Base-by-base conservation (phyloP, 2,113 vertebrate genomes). In the Parus major region DNA sequence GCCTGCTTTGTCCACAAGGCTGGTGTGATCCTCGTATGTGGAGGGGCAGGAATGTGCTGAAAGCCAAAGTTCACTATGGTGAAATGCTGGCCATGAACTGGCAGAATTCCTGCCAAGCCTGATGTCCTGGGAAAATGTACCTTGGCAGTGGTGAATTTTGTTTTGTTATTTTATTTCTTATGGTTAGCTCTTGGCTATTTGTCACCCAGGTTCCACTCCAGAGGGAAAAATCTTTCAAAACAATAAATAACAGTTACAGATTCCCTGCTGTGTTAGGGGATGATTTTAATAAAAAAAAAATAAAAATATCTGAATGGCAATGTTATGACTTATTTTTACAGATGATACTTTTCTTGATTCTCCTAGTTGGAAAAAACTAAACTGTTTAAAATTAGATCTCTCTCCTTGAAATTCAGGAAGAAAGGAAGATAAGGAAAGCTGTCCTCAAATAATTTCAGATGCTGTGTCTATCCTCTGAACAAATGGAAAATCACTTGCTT, bases 31-130 rank as follows among this genome's bases (percentile, higher is more conserved):
- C 81, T 89, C 1, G 0, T 86, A 57, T 15, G 10, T 21, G 44
- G 47, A 73, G 44, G 66, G 42, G 65, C n/a, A 91, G 80, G 81
- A 89, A 89, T 72, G 94, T 89, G 91, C 73, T 92, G 91, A 89
- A 96, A 92, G 60, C 1, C 4, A 25, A 86, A 83, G 64, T 66
- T 83, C 42, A 29, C 50, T 59, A 2, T 28, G 53, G 44, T 82
- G 79, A 94, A 82, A 85, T 29, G 57, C 46, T 79, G 66, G 60
- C 55, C 42, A 17, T 39, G 79, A 94, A 92, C 53, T 64, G 47
- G 70, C 75, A 93, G 41, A 46, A 82, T 42, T 77, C 80, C 55
- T 90, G 93, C 75, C 85, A 87, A 82, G 87, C 57, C 33, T 44
- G 31, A n/a, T 10, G 9, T 21, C 75, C 57, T 78, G 76, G 60